A percentile compares a stretch with the other conserved stretches of the same genome.
These are phyloP conservation scores for Rhinophrynus dorsalis DNA, from an alignment of 2,797 vertebrate genomes.

Conservation along the genomic window DNA sequence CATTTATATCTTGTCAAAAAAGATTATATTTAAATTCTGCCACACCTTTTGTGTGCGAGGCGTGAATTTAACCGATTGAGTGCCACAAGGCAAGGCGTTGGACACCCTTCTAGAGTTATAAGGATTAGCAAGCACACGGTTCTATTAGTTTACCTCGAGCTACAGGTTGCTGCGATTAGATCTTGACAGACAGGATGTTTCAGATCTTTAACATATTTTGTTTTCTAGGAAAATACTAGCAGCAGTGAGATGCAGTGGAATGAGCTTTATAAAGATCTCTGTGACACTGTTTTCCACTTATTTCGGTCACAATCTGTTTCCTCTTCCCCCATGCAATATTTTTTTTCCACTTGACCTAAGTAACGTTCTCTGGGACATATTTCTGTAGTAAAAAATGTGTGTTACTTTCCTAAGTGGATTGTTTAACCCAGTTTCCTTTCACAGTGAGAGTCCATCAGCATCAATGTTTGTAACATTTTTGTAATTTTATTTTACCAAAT, in stretches of 20 bases:
- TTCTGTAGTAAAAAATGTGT: slow-evolving; percentile 41
- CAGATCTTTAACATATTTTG: slow-evolving; percentile 36
- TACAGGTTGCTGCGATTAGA: slow-evolving; percentile 3
- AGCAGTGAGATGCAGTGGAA: slow-evolving; percentile 14
- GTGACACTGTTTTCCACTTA: slow-evolving; percentile 62
- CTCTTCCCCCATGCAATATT: slow-evolving; percentile 59
- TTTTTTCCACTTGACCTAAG: slow-evolving; percentile 66
- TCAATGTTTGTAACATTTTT: slow-evolving; percentile 46
- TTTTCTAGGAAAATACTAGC: slow-evolving; percentile 37
- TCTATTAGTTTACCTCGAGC: neutral
- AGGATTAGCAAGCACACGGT: no score
- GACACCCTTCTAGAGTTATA: no score
- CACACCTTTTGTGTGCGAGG: no score
- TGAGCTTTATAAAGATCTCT: slow-evolving; percentile 12
- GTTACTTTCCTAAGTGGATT: slow-evolving; percentile 54
- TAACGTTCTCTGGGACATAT: slow-evolving; percentile 54
- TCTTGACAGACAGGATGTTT: slow-evolving; percentile 24
- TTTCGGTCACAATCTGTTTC: slow-evolving; percentile 66
- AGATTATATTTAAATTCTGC: no score
- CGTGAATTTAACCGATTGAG: no score
- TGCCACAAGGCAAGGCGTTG: no score
- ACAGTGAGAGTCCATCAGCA: slow-evolving; percentile 52
- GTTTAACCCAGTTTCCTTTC: slow-evolving; percentile 59
- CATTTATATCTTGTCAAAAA: no score
- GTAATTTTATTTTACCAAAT: slow-evolving; percentile 29